Evolutionary conservation across 2,888 invertebrate genomes (phyloP), one percentile per base, ranked within the genome.

Genomic region (Adelognathus sp.): DNA sequence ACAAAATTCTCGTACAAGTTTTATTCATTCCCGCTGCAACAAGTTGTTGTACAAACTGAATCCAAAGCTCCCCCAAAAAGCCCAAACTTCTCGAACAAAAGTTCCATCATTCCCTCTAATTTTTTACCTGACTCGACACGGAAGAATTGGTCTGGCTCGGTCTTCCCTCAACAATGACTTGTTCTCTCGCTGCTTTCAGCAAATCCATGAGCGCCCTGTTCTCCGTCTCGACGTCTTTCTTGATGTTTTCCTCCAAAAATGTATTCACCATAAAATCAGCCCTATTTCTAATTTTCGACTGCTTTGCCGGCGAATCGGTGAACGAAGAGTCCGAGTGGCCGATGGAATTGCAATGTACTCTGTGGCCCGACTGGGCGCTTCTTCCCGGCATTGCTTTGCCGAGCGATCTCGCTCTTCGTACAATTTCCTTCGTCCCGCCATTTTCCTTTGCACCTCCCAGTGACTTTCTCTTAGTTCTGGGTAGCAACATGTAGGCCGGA

Each of bases 341-440:
- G 2, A 14, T 1, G 0, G 50, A 41, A 5, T 21, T 9, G 11
- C 29, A n/a, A 9, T 46, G 16, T 27, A 18, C 63, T 58, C 50
- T 60, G 1, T 16, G 14, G 39, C 21, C n/a, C 1, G 31, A 0
- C 0, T 27, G 3, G 3, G 21, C 41, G 18, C 63, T 76, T 41
- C 79, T 56, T 0, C 67, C 21, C 0, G 79, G 67, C 18, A 72
- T 79, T 0, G 29, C 16, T 4, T 46, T n/a, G 0, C 79, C 79
- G n/a, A 79, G 39, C 1, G 79, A 52, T 46, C 54, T 31, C 0
- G 24, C 18, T 36, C 44, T 70, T 0, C 44, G 44, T 7, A 9
- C 9, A 21, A 14, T 7, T 4, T 7, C 29, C 3, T 41, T 3
- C 7, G 24, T 41, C n/a, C 9, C 18, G 11, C 7, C 1, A n/a